Conservation (phyloP, 2,113 vertebrate species). For the Callithrix jacchus region DNA sequence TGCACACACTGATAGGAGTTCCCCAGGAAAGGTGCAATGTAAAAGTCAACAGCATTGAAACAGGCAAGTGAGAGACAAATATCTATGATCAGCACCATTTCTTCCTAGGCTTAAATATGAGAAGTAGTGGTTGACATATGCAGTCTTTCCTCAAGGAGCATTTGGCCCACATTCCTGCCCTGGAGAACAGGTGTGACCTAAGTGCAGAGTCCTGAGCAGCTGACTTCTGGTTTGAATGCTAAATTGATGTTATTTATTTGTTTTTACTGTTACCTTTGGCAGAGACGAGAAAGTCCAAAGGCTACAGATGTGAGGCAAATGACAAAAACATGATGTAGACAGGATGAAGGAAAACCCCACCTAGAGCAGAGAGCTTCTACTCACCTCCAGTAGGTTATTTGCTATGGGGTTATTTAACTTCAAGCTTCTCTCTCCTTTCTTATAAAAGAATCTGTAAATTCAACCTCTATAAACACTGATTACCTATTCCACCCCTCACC, state of each 20-base stretch:
- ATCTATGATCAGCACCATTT: background rate
- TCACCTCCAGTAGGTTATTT: background rate
- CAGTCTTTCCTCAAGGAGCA: background rate
- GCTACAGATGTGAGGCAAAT: background rate
- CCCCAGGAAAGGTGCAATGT: background rate
- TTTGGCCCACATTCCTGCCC: background rate
- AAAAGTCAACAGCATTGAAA: background rate
- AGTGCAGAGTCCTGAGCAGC: background rate
- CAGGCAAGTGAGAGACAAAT: background rate
- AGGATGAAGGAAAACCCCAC: background rate
- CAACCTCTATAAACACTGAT: background rate
- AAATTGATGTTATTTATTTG: background rate
- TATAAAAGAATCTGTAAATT: background rate
- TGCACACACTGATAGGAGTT: background rate
- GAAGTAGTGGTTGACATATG: background rate
- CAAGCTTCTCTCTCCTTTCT: background rate
- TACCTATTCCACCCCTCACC: no score
- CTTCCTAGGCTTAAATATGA: background rate
- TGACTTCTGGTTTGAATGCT: background rate
- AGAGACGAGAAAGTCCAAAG: background rate
- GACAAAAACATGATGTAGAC: background rate
- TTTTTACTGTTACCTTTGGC: background rate
- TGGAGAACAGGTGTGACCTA: background rate
- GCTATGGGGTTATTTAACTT: background rate
- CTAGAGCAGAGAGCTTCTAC: background rate